These are phyloP conservation scores for Silvanus unidentatus DNA, from an alignment of 2,888 invertebrate genomes.

Conservation along the genomic window DNA sequence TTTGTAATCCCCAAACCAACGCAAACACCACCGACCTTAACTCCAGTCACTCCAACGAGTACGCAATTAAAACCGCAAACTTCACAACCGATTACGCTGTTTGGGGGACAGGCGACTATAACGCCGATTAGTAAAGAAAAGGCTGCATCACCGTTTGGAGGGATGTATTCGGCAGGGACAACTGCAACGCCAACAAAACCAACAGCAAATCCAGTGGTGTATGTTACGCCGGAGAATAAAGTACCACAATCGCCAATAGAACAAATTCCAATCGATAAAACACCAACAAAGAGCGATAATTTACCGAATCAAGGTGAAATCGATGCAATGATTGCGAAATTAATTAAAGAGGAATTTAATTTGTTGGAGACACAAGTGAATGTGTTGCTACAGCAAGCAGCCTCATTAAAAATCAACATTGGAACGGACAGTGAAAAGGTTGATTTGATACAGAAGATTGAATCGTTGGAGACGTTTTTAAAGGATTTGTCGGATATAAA, in stretches of 20 bases:
- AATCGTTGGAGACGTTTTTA: constrained; percentile 55
- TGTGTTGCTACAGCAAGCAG: constrained; percentile 53
- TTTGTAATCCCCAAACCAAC: background rate
- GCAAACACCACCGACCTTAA: background rate
- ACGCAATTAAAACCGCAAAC: constrained; percentile 1
- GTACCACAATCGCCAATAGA: background rate
- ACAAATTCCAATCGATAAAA: constrained; percentile 1
- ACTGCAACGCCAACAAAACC: constrained; percentile 15
- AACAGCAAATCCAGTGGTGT: no score
- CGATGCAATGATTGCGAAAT: constrained; percentile 49
- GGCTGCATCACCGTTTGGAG: background rate
- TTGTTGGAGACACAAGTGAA: constrained; percentile 62
- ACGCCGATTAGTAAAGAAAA: constrained; percentile 19
- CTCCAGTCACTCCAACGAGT: background rate
- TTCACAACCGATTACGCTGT: constrained; percentile 10
- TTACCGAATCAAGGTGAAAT: constrained; percentile 31
- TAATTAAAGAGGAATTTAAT: constrained; percentile 59
- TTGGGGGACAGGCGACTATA: constrained; percentile 23
- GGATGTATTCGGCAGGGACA: background rate
- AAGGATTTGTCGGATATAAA: constrained; percentile 59
- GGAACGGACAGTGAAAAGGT: constrained; percentile 55
- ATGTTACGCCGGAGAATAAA: background rate
- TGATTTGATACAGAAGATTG: constrained; percentile 48
- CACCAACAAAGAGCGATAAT: constrained; percentile 3
- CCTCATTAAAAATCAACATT: constrained; percentile 50